Evolutionary conservation across 1,140 invertebrate genomes (phyloP).

Genomic region (Listronotus bonariensis): DNA sequence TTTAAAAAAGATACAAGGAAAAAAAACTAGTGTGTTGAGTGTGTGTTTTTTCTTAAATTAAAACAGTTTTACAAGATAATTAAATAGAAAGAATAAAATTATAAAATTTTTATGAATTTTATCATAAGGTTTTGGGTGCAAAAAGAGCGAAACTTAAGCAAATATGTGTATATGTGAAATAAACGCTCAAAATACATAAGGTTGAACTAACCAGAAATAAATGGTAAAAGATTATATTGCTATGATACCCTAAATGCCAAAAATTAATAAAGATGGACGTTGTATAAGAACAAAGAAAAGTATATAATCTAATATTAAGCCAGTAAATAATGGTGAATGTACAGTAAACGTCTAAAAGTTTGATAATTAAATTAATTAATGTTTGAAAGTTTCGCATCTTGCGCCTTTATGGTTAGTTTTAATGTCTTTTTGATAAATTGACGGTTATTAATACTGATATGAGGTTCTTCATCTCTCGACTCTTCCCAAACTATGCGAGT

Average conservation of each 20-base stretch:
- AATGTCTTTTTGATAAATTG: slow-evolving; percentile 54
- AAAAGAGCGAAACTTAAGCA: too few relatives aligned
- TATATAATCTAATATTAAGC: slow-evolving; percentile 37
- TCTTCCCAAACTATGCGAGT: slow-evolving; percentile 9
- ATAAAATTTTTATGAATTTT: too few relatives aligned
- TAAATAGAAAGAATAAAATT: too few relatives aligned
- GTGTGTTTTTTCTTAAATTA: too few relatives aligned
- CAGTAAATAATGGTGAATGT: slow-evolving; percentile 33
- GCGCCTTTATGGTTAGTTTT: slow-evolving; percentile 44
- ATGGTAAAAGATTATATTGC: neutral
- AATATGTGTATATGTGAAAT: too few relatives aligned
- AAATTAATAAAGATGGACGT: slow-evolving; percentile 34
- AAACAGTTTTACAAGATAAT: too few relatives aligned
- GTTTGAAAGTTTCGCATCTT: slow-evolving; percentile 48
- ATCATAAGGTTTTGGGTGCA: too few relatives aligned
- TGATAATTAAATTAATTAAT: slow-evolving; percentile 54
- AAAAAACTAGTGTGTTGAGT: too few relatives aligned
- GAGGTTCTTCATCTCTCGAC: slow-evolving; percentile 15
- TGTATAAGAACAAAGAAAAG: slow-evolving; percentile 13
- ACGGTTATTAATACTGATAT: slow-evolving; percentile 52
- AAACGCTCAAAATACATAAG: too few relatives aligned
- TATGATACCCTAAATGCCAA: slow-evolving; percentile 13
- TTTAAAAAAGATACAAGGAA: too few relatives aligned
- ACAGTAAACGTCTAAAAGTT: slow-evolving; percentile 49
- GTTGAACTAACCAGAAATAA: too few relatives aligned